These are phyloP conservation scores for Plectus sambesii DNA, from an alignment of 1,140 invertebrate species.

Conservation along the genomic window DNA sequence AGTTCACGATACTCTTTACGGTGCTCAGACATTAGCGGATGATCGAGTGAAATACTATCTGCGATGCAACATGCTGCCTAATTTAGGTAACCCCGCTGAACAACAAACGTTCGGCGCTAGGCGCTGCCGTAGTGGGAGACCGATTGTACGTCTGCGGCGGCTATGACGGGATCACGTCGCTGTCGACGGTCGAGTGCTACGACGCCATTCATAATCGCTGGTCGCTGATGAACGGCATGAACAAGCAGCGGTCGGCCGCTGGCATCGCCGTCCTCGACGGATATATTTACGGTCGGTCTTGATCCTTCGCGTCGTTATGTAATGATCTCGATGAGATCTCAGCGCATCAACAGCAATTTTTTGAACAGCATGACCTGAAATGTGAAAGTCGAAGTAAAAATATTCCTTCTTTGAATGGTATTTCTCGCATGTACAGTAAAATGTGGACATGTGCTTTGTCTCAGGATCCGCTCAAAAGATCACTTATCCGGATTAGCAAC, in stretches of 20 bases:
- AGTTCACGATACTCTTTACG: slow-evolving; percentile 10
- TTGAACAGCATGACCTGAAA: too few relatives aligned
- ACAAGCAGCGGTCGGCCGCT: slow-evolving; percentile 78
- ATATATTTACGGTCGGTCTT: slow-evolving; percentile 68
- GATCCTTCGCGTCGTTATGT: too few relatives aligned
- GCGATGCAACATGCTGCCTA: background rate
- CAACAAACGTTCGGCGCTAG: slow-evolving; percentile 40
- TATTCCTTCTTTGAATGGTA: too few relatives aligned
- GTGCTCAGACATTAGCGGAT: background rate
- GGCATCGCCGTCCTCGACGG: slow-evolving; percentile 69
- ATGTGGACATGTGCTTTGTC: too few relatives aligned
- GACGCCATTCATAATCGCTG: slow-evolving; percentile 65
- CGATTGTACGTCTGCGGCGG: slow-evolving; percentile 73
- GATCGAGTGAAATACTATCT: too few relatives aligned
- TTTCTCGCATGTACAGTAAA: too few relatives aligned
- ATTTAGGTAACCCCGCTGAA: slow-evolving; percentile 23
- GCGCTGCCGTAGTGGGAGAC: slow-evolving; percentile 64
- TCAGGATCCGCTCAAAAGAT: too few relatives aligned
- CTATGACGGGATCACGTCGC: slow-evolving; percentile 79
- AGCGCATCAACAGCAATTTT: too few relatives aligned
- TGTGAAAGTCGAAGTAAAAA: too few relatives aligned
- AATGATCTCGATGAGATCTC: too few relatives aligned
- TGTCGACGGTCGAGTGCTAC: slow-evolving; percentile 74
- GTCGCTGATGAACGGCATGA: slow-evolving; percentile 71
- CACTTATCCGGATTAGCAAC: too few relatives aligned